Base-by-base conservation (phyloP, 2,113 vertebrate genomes). In the Parotia lawesii region DNA sequence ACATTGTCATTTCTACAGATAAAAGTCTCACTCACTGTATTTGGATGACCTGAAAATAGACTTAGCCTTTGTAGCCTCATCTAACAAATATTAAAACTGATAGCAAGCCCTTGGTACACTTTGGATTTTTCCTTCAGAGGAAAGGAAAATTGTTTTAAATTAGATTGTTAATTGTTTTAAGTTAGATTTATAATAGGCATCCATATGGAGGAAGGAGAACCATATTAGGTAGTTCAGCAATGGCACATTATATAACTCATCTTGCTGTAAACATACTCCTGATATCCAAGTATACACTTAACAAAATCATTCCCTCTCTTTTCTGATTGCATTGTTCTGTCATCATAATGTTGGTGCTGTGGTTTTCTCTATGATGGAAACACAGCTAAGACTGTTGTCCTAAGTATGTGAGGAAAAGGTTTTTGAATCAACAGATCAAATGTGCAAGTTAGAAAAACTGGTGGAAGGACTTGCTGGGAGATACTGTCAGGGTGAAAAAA, bases 51-150 rank as follows among this genome's bases (percentile, higher is more conserved):
- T 65, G 29, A 40, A 60, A 76, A 38, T 42, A 81, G 16, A 42
- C 22, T 56, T 65, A 33, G 4, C 9, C 1, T 28, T 84, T 80
- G 35, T 44, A 50, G 6, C 21, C 1, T 84, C 25, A 69, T 31
- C 6, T 40, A 60, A 42, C 15, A 33, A 44, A 35, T 57, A 42
- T 27, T 76, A 4, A 8, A 67, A 51, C 5, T 18, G 6, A 35
- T 22, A 38, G 9, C 7, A 65, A 65, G 57, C 18, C 23, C 13
- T 90, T 0, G 1, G 15, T 40, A 42, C 0, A 7, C 2, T 1
- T 0, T 70, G 18, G 35, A 16, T 44, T 73, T 77, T 64, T 58
- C 13, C 21, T 81, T 64, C 48, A 60, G 69, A 73, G 24, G 20
- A 75, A 84, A 71, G 5, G 11, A 72, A 80, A 72, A 56, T 57